Evolutionary conservation across 2,888 invertebrate species (phyloP).

Genomic region (Pediacus dermestoides): DNA sequence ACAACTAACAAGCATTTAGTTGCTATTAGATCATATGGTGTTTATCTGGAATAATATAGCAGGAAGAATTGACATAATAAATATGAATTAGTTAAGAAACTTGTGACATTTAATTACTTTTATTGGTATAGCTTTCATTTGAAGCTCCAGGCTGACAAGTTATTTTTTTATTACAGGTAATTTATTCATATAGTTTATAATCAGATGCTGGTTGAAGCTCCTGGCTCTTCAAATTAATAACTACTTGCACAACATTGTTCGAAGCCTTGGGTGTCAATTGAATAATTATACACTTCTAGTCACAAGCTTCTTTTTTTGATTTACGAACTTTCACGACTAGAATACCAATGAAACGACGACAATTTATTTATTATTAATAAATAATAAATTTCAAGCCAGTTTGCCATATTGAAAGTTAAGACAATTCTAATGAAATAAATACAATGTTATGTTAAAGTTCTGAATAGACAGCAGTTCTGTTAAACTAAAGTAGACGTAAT

Average conservation of each 20-base stretch:
- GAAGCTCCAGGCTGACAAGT: constrained; percentile 16
- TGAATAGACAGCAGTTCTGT: constrained; percentile 28
- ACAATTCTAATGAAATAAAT: constrained; percentile 25
- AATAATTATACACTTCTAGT: background rate
- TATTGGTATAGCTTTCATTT: constrained; percentile 13
- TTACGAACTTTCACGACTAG: too few species aligned
- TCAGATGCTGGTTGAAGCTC: constrained; percentile 10
- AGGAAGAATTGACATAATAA: constrained; percentile 7
- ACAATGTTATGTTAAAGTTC: constrained; percentile 23
- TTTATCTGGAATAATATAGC: too few species aligned
- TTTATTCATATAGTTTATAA: constrained; percentile 15
- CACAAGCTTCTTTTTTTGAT: too few species aligned
- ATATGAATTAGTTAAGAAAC: constrained; percentile 5
- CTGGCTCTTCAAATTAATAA: constrained; percentile 9
- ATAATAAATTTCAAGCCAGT: background rate
- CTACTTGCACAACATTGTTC: constrained; percentile 4
- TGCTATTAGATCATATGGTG: too few species aligned
- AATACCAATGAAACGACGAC: too few species aligned
- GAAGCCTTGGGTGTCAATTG: background rate
- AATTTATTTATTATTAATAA: constrained; percentile 2
- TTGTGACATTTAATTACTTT: constrained; percentile 19
- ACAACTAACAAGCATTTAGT: too few species aligned
- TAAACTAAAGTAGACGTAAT: constrained; percentile 30
- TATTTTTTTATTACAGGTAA: constrained; percentile 10
- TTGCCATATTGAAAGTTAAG: constrained; percentile 13